These are phyloP conservation scores for Himalopsyche kuldschensis DNA, from an alignment of 2,888 invertebrate genomes.

Conservation along the genomic window DNA sequence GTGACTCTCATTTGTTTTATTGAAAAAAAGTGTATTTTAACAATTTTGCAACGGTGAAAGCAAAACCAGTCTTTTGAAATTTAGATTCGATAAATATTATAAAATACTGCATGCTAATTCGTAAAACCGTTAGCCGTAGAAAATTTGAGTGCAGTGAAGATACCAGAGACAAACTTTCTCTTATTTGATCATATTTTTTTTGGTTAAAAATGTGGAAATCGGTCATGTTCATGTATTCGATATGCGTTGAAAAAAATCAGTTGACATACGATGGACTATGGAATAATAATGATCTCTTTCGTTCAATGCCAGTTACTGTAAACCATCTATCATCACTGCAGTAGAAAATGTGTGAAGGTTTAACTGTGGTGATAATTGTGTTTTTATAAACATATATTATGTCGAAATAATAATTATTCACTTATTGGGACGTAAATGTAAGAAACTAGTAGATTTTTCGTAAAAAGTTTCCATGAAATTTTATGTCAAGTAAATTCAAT, in stretches of 20 bases:
- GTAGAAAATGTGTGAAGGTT: too few species aligned
- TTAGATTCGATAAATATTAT: neutral
- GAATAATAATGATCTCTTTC: neutral
- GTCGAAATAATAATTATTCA: too few species aligned
- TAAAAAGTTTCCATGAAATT: too few species aligned
- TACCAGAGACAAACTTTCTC: neutral
- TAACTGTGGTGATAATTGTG: too few species aligned
- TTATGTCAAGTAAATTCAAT: too few species aligned
- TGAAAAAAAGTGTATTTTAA: too few species aligned
- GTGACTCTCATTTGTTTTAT: too few species aligned
- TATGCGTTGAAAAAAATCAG: neutral
- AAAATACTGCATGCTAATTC: neutral
- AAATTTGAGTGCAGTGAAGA: neutral
- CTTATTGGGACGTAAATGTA: too few species aligned
- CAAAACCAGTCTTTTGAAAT: neutral
- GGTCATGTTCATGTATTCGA: neutral
- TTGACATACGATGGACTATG: neutral
- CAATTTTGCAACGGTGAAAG: neutral
- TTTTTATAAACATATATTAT: too few species aligned
- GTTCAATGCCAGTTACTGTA: neutral
- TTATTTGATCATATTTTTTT: neutral
- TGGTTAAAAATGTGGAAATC: neutral
- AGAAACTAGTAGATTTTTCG: too few species aligned
- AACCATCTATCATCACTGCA: neutral
- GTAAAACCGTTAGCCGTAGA: neutral